Base-by-base conservation (phyloP, 2,113 vertebrate species). In the Corythornis madagascariensis region DNA sequence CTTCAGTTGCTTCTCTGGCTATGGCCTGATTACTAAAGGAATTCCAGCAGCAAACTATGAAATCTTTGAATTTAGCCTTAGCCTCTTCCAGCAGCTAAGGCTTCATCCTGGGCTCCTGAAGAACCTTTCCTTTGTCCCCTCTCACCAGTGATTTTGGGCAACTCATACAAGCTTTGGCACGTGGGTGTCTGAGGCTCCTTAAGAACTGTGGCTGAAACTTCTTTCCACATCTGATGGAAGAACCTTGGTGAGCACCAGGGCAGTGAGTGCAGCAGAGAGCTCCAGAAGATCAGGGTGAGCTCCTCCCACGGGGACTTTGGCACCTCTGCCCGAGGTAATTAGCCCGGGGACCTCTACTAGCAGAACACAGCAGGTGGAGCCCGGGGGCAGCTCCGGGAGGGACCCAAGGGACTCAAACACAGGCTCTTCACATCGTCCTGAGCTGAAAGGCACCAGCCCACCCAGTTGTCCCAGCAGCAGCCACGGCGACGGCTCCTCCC, bases 1-100 rank as follows among this genome's bases (percentile, higher is more conserved):
- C 45, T 65, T 63, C 67, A 55, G 83, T 31, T 31, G 35, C 60
- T 80, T 40, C 95, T 88, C 80, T 79, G 75, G 63, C 31, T 47
- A 73, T 33, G 82, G 67, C 57, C 77, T 16, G 7, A 22, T 45
- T 16, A 24, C 93, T 91, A 95, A 80, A 81, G 53, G 65, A 43
- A 35, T 66, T 86, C 82, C 79, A 84, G 60, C 43, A 26, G 71
- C 11, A 40, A 70, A 0, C 40, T 70, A 35, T 7, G 38, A 47
- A 33, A 31, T 11, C 29, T 65, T 45, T 66, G 7, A 59, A 52
- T 47, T 28, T n/a, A n/a, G n/a, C 17, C 11, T 20, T 33, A 61
- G 40, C n/a, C 26, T 3, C 4, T 15, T 61, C 13, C 56, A 47
- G 72, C 43, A 52, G 75, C 10, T 45, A 2, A 43, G 47, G 26